Evolutionary conservation across 1,140 invertebrate species (phyloP).

Genomic region (Portunus trituberculatus): DNA sequence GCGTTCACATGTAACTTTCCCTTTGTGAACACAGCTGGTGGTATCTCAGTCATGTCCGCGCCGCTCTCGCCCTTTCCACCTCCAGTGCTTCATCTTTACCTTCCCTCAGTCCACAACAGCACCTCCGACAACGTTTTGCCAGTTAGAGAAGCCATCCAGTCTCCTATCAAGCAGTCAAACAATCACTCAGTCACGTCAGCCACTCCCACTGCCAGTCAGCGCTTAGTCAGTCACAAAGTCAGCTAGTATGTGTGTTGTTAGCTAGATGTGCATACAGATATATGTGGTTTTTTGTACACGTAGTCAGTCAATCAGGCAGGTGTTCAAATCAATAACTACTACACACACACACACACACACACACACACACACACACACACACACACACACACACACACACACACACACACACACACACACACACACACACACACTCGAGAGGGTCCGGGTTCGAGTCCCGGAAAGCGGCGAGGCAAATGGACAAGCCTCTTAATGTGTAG

Average conservation of each 20-base stretch:
- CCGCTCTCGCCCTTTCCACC: neutral
- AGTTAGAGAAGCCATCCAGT: neutral
- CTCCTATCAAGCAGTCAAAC: neutral
- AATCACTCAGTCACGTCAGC: neutral
- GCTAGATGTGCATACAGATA: too few species aligned
- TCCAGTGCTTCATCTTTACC: neutral
- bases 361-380: too few species aligned
- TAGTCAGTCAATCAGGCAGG: too few species aligned
- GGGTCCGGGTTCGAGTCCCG: too few species aligned
- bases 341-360: too few species aligned
- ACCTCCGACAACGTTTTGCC: neutral
- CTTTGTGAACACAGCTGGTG: constrained; percentile 98
- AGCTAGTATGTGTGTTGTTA: neutral
- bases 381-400: too few species aligned
- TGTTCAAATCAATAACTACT: too few species aligned
- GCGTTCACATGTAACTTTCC: constrained; percentile 89
- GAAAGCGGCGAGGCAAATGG: too few species aligned
- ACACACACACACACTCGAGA: constrained; percentile 49
- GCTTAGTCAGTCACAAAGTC: neutral
- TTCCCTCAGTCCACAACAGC: neutral
- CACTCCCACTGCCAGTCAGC: neutral
- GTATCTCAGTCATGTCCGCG: constrained; percentile 90
- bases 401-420: constrained; percentile 31
- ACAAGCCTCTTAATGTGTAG: too few species aligned
- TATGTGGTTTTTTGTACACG: too few species aligned